Percentiles rank a stretch among this genome's conserved stretches.
Evolutionary conservation across 2,113 vertebrate genomes (phyloP).

Genomic region (Ariopsis seemanni): DNA sequence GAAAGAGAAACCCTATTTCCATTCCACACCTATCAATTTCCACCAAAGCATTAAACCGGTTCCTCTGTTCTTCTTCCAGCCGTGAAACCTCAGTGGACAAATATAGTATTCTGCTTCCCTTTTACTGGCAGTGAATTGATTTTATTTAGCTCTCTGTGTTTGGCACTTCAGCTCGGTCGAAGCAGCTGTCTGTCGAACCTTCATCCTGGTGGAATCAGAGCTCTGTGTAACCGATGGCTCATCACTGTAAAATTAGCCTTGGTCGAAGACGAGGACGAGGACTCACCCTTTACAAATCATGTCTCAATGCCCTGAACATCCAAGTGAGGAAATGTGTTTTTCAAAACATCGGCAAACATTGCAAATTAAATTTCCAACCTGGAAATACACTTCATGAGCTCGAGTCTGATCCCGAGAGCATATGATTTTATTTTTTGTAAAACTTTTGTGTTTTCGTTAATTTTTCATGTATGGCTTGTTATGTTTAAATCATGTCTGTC

Average conservation of each 20-base stretch:
- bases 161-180: slow-evolving; percentile 46
- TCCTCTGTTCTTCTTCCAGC: slow-evolving; percentile 72
- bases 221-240: slow-evolving; percentile 11
- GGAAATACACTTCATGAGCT: neutral
- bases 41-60: slow-evolving; percentile 66
- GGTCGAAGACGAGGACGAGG: neutral
- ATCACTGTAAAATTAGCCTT: slow-evolving; percentile 18
- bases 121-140: slow-evolving; percentile 74
- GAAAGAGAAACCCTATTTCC: slow-evolving; percentile 66
- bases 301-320: neutral
- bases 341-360: neutral
- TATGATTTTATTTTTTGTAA: too few relatives aligned
- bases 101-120: slow-evolving; percentile 69
- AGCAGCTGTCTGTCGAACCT: slow-evolving; percentile 53
- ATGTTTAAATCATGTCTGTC: neutral
- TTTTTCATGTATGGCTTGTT: neutral
- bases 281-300: slow-evolving; percentile 11
- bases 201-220: slow-evolving; percentile 23
- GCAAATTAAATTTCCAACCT: neutral
- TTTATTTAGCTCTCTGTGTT: slow-evolving; percentile 63
- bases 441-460: too few relatives aligned
- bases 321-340: neutral
- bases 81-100: slow-evolving; percentile 67
- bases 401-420: neutral
- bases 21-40: slow-evolving; percentile 71